Evolutionary conservation across 1,140 invertebrate genomes (phyloP), one percentile per base, ranked within the genome.

Genomic region (Drosophila subobscura): DNA sequence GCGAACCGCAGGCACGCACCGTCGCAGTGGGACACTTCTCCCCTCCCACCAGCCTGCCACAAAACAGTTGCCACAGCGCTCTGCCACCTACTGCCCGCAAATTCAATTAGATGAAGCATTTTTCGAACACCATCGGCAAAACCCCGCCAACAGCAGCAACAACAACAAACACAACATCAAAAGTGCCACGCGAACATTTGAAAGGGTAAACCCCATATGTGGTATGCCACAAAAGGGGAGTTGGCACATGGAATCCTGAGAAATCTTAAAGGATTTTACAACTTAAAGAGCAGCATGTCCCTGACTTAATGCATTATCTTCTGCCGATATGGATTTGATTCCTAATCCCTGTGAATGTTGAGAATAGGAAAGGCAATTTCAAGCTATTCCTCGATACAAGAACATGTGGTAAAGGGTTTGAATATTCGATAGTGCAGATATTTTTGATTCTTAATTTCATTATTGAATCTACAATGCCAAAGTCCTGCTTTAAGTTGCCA

Each of bases 1-100:
- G 61, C 72, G 65, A 70, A 64, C 76, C 76, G 54, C 76, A 78
- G 61, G 75, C 76, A 79, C 76, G 76, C 76, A 79, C 61, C 53
- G 20, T 72, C 7, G 37, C 45, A 29, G 33, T 46, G 41, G 27
- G 55, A 33, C 52, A 5, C 25, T n/a, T 5, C 3, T 27, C 8
- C 29, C 1, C 3, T 3, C 14, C 7, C 27, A 8, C 40, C 8
- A 20, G 29, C 29, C 29, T 33, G 29, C 29, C 29, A 10, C 29
- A 33, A 33, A 33, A 10, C 8, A 33, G 29, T 10, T 33, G 29
- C 29, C 29, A 10, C 29, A 33, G 8, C 29, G 8, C 29, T 10
- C 20, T 2, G 12, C n/a, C 42, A 33, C 50, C 29, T 41, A 4
- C 29, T 27, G n/a, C 50, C 61, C 50, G 42, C 68, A 61, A 72